phyloP scores from a whole-genome alignment of 2,888 invertebrate genomes.

The Cordilura impudica region DNA sequence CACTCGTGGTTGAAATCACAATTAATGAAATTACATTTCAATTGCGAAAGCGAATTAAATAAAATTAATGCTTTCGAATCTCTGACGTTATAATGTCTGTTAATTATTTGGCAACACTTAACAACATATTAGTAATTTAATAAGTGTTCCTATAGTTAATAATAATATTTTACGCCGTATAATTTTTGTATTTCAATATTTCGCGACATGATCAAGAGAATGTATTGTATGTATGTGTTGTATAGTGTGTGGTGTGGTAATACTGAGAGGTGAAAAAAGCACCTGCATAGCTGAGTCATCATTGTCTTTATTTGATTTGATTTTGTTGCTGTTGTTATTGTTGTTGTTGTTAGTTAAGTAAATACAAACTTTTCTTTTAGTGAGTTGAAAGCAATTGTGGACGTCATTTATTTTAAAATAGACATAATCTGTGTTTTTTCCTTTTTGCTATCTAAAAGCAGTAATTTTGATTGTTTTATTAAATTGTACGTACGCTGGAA shows the following conservation, averaged over 20 bases:
- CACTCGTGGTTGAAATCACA: no score
- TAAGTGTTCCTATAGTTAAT: not conserved
- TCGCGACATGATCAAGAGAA: not conserved
- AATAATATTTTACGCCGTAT: conserved; percentile 39
- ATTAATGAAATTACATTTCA: no score
- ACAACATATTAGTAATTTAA: not conserved
- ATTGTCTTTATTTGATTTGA: conserved; percentile 45
- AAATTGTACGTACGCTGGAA: conserved; percentile 16
- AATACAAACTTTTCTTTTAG: conserved; percentile 42
- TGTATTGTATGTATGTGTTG: not conserved
- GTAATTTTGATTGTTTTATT: conserved; percentile 21
- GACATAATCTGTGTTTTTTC: conserved; percentile 37
- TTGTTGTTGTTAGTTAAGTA: conserved; percentile 33
- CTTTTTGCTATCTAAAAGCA: not conserved
- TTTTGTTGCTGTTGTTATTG: not conserved
- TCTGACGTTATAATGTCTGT: no score
- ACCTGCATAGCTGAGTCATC: conserved; percentile 54
- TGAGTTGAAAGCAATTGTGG: conserved; percentile 53
- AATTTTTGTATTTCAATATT: not conserved
- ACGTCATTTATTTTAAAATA: conserved; percentile 61
- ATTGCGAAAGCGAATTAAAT: no score
- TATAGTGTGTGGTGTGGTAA: not conserved
- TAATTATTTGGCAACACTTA: not conserved
- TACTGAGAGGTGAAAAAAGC: conserved; percentile 38
- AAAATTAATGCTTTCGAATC: no score